Evolutionary conservation across 2,888 invertebrate genomes (phyloP).

Genomic region (Parapristionchus giblindavisi): DNA sequence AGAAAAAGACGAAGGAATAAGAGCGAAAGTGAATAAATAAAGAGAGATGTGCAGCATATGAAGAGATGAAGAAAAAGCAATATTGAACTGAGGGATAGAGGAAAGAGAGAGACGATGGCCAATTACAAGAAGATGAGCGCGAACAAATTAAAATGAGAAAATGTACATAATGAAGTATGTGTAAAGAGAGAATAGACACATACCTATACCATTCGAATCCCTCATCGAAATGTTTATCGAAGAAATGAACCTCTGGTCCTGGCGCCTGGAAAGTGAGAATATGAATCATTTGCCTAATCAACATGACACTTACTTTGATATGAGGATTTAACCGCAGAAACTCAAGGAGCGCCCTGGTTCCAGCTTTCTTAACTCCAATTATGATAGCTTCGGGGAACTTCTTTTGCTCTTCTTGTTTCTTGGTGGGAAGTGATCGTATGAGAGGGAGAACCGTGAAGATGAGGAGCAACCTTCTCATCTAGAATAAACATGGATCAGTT

Average conservation of each 20-base stretch:
- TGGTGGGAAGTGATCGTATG: background rate
- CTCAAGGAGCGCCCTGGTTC: constrained; percentile 84
- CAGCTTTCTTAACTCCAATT: constrained; percentile 93
- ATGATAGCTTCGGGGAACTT: constrained; percentile 86
- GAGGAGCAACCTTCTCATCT: constrained; percentile 8
- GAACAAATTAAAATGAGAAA: background rate
- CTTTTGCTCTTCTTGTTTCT: constrained; percentile 34
- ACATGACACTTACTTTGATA: constrained; percentile 7
- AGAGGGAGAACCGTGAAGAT: background rate
- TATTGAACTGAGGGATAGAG: background rate
- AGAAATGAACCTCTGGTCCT: constrained; percentile 94
- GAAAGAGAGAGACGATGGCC: background rate
- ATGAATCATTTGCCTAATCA: background rate
- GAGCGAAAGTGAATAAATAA: too few species aligned
- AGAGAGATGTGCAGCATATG: too few species aligned
- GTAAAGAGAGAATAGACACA: constrained; percentile 36
- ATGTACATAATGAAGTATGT: background rate
- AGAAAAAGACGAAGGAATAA: too few species aligned
- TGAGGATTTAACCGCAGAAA: constrained; percentile 90
- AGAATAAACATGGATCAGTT: background rate
- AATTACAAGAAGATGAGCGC: background rate
- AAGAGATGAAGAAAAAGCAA: too few species aligned
- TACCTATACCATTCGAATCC: constrained; percentile 90
- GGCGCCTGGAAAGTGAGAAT: constrained; percentile 79
- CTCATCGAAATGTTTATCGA: constrained; percentile 89